These are phyloP conservation scores for Ophonus ardosiacus DNA, from an alignment of 2,888 invertebrate species.

Conservation along the genomic window DNA sequence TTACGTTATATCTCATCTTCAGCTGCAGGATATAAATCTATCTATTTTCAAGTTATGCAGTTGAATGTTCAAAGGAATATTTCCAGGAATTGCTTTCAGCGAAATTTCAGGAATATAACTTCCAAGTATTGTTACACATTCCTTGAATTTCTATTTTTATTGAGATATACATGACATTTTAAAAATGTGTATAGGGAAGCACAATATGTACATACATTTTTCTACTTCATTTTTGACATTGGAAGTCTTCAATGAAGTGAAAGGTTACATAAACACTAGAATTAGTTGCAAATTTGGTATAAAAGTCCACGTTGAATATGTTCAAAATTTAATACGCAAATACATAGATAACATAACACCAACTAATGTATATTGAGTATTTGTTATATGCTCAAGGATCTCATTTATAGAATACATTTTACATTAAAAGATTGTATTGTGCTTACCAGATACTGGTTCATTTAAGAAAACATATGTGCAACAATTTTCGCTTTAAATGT, in stretches of 20 bases:
- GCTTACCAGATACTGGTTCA: too few species aligned
- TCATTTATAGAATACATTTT: too few species aligned
- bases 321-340: too few species aligned
- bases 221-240: background rate
- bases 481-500: too few species aligned
- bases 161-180: background rate
- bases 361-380: too few species aligned
- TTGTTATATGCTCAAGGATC: too few species aligned
- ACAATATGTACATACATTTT: background rate
- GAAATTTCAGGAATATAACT: background rate
- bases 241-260: background rate
- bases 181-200: background rate
- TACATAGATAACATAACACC: too few species aligned
- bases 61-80: conserved; percentile 4
- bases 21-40: background rate
- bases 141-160: background rate
- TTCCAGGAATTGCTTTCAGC: background rate
- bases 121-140: background rate
- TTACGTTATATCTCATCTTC: background rate
- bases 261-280: background rate
- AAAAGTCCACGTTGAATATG: too few species aligned
- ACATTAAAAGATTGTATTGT: too few species aligned
- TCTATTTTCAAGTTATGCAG: background rate
- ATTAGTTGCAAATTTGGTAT: too few species aligned
- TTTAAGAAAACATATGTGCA: too few species aligned